Evolutionary conservation across 53 echinoderm and acorn worm genomes (phyloP).

Genomic region (Glandiceps talaboti): DNA sequence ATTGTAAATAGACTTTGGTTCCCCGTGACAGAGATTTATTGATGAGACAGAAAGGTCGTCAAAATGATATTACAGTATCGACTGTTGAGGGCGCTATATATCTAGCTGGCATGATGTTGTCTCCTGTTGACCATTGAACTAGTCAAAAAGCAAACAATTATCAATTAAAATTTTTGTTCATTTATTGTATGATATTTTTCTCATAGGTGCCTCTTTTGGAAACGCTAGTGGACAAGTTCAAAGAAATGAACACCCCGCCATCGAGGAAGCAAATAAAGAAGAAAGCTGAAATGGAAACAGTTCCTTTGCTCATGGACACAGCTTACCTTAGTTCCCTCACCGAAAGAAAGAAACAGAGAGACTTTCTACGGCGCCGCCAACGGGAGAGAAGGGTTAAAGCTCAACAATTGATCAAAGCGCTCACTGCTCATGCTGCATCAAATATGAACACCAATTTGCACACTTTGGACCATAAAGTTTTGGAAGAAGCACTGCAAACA

Average conservation of each 20-base stretch:
- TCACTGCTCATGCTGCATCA: neutral
- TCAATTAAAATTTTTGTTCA: neutral
- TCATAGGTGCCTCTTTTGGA: constrained; percentile 69
- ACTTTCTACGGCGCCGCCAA: constrained; percentile 59
- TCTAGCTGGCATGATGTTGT: neutral
- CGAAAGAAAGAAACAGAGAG: neutral
- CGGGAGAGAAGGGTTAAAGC: constrained; percentile 42
- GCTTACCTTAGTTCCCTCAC: neutral
- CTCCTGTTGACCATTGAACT: neutral
- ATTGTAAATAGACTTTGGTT: too few species aligned
- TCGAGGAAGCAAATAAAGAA: constrained; percentile 17
- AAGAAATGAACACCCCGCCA: constrained; percentile 40
- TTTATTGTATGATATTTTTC: neutral
- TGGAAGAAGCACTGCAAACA: neutral
- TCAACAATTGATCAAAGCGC: neutral
- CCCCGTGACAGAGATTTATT: too few species aligned
- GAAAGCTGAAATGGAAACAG: neutral
- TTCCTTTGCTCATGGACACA: neutral
- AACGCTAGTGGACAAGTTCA: constrained; percentile 42
- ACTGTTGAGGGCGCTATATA: too few species aligned
- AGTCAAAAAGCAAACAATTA: neutral
- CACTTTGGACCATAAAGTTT: neutral
- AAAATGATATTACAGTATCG: too few species aligned
- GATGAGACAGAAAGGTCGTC: too few species aligned
- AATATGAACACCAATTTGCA: neutral